Evolutionary conservation across 1,140 invertebrate genomes (phyloP).

Genomic region (Trichonephila clavipes): DNA sequence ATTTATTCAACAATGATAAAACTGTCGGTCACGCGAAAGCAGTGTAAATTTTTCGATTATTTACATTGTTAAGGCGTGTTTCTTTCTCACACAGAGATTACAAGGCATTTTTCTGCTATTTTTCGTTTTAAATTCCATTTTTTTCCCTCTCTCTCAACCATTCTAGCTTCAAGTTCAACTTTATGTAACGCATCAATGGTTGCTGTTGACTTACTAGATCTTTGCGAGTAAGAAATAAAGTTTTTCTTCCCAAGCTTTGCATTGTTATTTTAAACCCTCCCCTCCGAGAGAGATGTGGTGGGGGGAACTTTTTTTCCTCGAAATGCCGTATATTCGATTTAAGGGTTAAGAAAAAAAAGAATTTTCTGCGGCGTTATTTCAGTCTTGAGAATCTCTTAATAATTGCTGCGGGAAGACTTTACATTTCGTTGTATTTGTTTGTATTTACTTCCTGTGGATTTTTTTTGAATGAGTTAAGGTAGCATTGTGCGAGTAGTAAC

Average conservation of each 20-base stretch:
- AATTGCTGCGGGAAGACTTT: conserved; percentile 5
- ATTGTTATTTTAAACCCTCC: conserved; percentile 53
- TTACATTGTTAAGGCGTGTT: conserved; percentile 68
- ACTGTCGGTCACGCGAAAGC: conserved; percentile 57
- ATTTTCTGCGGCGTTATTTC: not conserved
- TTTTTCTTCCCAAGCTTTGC: conserved; percentile 8
- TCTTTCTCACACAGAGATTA: conserved; percentile 13
- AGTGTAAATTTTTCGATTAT: conserved; percentile 69
- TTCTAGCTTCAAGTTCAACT: not conserved
- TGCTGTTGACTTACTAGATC: conserved; percentile 66
- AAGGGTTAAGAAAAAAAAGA: not conserved
- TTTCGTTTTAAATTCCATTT: conserved; percentile 5
- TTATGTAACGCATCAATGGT: not conserved
- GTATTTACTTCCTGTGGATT: not conserved
- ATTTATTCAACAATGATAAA: conserved; percentile 69
- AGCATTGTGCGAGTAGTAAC: no score
- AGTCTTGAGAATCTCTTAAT: not conserved
- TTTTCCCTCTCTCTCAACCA: not conserved
- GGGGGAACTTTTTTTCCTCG: not conserved
- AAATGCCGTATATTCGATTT: not conserved
- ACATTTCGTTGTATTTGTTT: not conserved
- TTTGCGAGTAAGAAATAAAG: conserved; percentile 6
- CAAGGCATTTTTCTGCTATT: conserved; percentile 14
- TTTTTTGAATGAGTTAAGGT: no score
- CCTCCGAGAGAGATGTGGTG: not conserved